A percentile compares a stretch with the other conserved stretches of the same genome.
Evolutionary conservation across 2,797 vertebrate species (phyloP).

Genomic region (Eidolon dupreanum): DNA sequence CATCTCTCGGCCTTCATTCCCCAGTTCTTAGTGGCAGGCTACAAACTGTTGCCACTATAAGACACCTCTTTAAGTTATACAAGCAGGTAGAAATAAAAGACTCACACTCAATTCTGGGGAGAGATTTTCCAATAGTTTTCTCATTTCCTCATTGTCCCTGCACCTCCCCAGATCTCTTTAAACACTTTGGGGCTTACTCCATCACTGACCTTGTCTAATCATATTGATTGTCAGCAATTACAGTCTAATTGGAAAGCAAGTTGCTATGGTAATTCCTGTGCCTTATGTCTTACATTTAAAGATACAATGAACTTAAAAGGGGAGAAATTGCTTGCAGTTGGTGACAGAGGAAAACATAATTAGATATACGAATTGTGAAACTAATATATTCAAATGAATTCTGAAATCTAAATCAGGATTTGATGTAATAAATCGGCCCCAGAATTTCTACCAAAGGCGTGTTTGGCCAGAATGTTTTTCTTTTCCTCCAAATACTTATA

Average conservation of each 20-base stretch:
- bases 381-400: constrained; percentile 85
- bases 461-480: constrained; percentile 68
- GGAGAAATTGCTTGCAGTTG: constrained; percentile 74
- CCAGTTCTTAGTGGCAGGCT: constrained; percentile 37
- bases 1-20: background rate
- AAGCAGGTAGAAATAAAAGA: constrained; percentile 43
- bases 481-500: constrained; percentile 32
- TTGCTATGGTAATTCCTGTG: constrained; percentile 87
- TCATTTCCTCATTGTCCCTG: constrained; percentile 36
- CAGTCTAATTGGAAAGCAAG: constrained; percentile 84
- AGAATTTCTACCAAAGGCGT: constrained; percentile 6
- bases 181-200: constrained; percentile 66
- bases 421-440: constrained; percentile 49
- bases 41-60: constrained; percentile 24
- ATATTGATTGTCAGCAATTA: constrained; percentile 82
- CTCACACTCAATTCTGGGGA: background rate
- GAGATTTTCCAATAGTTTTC: constrained; percentile 18
- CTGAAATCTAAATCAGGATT: constrained; percentile 76
- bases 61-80: background rate
- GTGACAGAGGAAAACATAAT: constrained; percentile 79
- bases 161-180: constrained; percentile 57
- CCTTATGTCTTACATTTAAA: constrained; percentile 83
- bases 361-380: constrained; percentile 83
- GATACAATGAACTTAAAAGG: constrained; percentile 79
- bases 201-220: constrained; percentile 84